Conservation (phyloP, 2,113 vertebrate species). For the Puntigrus tetrazona region DNA sequence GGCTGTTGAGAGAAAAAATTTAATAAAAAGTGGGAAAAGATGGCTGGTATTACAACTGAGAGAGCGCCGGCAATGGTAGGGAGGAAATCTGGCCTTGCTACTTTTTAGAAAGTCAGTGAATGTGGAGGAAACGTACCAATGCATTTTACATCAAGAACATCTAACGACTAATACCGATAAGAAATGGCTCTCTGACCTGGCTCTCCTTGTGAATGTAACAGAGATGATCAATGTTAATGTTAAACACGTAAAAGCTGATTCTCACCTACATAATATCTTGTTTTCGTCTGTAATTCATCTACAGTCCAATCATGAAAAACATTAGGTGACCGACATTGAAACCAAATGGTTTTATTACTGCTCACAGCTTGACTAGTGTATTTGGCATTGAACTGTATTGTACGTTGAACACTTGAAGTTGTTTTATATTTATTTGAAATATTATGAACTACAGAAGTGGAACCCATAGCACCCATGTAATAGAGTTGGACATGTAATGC, state of each 20-base stretch:
- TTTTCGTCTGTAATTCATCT: no score
- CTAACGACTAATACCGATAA: background rate
- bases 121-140: background rate
- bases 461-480: no score
- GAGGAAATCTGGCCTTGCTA: slow-evolving; percentile 10
- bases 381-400: no score
- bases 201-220: background rate
- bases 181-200: background rate
- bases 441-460: no score
- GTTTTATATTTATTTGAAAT: no score
- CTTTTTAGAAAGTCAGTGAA: background rate
- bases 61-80: background rate
- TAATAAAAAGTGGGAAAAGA: background rate
- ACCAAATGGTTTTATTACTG: no score
- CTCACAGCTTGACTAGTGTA: no score
- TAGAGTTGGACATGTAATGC: no score
- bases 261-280: no score
- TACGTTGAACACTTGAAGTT: no score
- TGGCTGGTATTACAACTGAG: background rate
- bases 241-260: background rate
- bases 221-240: background rate
- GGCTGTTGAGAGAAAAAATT: background rate
- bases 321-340: no score
- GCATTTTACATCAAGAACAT: background rate
- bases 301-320: no score